Evolutionary conservation across 2,797 vertebrate species (phyloP).

Genomic region (Rhabdomys pumilio): DNA sequence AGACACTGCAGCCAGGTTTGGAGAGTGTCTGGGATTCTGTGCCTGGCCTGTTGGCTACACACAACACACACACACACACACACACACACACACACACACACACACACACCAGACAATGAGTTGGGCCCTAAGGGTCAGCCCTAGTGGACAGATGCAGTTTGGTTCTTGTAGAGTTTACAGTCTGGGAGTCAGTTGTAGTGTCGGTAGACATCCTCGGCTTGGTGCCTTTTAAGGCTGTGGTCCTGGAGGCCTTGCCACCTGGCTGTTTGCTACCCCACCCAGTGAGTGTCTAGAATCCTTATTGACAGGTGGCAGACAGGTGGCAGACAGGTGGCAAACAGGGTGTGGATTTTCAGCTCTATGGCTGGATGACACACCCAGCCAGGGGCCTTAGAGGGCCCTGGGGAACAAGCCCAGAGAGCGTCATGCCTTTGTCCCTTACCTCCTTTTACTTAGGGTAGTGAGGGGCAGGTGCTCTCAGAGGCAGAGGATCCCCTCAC

Average conservation of each 20-base stretch:
- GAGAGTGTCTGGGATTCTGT: no score
- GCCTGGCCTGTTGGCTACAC: rapidly evolving
- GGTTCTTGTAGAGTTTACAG: background rate
- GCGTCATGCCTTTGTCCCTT: background rate
- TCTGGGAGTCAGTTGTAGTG: background rate
- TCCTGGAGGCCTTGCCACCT: background rate
- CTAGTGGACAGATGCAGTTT: background rate
- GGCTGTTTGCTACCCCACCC: no score
- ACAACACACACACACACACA: no score
- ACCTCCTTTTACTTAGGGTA: background rate
- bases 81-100: no score
- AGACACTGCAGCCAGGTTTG: background rate
- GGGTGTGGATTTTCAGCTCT: background rate
- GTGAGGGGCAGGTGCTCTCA: background rate
- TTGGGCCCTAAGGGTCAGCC: no score
- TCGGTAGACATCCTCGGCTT: background rate
- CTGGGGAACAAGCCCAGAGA: background rate
- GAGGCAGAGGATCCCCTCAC: no score
- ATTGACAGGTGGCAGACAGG: background rate
- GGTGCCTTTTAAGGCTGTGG: no score
- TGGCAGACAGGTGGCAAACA: background rate
- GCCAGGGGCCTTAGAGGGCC: background rate
- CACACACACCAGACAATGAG: rapidly evolving
- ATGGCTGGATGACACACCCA: background rate
- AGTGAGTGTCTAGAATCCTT: background rate